These are phyloP conservation scores for Petrolisthes cinctipes DNA, from an alignment of 2,888 invertebrate genomes.

Conservation along the genomic window DNA sequence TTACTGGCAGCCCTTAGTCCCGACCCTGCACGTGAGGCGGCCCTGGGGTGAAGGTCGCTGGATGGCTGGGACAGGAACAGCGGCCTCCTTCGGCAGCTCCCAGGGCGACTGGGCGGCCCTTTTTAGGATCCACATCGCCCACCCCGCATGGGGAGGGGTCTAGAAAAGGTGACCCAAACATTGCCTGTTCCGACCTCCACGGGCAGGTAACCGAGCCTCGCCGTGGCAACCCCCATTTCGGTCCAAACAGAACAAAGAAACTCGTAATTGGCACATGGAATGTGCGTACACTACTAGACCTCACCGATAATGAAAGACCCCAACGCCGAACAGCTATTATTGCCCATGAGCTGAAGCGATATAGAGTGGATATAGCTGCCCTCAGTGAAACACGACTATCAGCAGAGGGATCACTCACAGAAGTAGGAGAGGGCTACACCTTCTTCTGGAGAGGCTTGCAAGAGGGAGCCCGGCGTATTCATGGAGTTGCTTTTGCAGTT, in stretches of 20 bases:
- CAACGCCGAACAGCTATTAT: background rate
- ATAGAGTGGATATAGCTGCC: no score
- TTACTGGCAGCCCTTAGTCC: background rate
- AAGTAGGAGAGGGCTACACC: no score
- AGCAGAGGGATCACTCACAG: background rate
- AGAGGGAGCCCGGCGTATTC: background rate
- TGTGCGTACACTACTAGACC: slow-evolving; percentile 1
- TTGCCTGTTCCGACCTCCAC: background rate
- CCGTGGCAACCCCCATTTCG: background rate
- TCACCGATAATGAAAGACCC: no score
- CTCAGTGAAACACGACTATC: no score
- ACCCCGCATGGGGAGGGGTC: background rate
- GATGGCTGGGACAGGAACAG: background rate
- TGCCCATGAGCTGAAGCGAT: no score
- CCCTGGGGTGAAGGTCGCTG: background rate
- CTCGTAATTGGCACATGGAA: slow-evolving; percentile 10
- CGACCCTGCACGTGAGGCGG: slow-evolving; percentile 7
- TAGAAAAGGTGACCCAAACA: no score
- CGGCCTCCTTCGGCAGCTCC: background rate
- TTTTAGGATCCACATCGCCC: background rate
- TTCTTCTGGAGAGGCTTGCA: background rate
- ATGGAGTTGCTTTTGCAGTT: background rate
- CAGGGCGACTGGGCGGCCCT: slow-evolving; percentile 16
- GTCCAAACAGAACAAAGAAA: background rate
- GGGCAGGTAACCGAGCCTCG: background rate